These are phyloP conservation scores for Limnephilus lunatus DNA, from an alignment of 2,888 invertebrate species.

Conservation along the genomic window DNA sequence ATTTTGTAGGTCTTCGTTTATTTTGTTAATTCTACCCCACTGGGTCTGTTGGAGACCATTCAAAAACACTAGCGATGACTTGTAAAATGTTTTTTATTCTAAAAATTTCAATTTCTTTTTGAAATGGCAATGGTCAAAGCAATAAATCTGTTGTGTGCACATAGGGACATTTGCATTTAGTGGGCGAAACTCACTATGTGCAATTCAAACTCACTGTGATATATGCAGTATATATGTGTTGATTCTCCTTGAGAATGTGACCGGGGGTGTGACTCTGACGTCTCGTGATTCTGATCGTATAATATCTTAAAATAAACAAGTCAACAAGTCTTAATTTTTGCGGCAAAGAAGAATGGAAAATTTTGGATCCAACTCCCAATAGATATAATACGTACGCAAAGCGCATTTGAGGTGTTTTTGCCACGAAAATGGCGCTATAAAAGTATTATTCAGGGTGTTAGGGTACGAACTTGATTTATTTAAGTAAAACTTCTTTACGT, in stretches of 20 bases:
- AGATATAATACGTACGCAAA: not conserved
- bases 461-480: too few relatives aligned
- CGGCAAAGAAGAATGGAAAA: too few relatives aligned
- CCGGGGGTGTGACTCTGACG: constrained; percentile 37
- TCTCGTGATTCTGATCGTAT: not conserved
- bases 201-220: not conserved
- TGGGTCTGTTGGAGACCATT: too few relatives aligned
- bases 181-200: not conserved
- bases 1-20: too few relatives aligned
- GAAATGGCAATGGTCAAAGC: not conserved
- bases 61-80: too few relatives aligned
- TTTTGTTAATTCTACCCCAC: too few relatives aligned
- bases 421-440: too few relatives aligned
- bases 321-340: not conserved
- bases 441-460: not conserved
- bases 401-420: accelerated
- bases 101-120: too few relatives aligned
- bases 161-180: not conserved
- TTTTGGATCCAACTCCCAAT: not conserved
- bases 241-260: not conserved
- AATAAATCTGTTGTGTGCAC: not conserved
- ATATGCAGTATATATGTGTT: not conserved
- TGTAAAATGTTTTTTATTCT: too few relatives aligned
- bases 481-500: too few relatives aligned
- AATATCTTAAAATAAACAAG: not conserved